Base-by-base conservation (phyloP, 30 jellyfish, hydroid and myxozoan genomes). In the Turritopsis dohrnii region DNA sequence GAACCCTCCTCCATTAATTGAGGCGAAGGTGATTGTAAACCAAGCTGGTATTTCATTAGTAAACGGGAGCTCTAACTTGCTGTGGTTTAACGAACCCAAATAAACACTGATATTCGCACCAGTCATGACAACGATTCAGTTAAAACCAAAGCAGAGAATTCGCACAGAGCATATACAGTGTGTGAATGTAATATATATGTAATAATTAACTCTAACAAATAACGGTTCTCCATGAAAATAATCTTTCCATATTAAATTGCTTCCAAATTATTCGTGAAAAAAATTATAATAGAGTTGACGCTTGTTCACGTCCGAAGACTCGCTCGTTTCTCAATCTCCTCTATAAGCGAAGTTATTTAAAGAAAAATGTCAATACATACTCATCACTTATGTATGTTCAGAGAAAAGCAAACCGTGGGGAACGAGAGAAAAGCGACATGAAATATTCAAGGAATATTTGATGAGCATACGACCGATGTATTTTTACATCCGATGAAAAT, bases 1-100 rank as follows among this genome's bases (percentile, higher is more conserved):
- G 77, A 80, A 80, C 13, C 87, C 87, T 53, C 83, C 87, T 1
- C 87, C 87, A 52, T 80, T 80, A 65, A 80, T 52, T 18, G 81
- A 23, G 5, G 87, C 87, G 65, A 80, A 52, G 26, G 65, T n/a
- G 52, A 80, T 80, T 5, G 87, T 53, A 65, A 80, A 80, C 87
- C 87, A 80, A 7, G 31, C 52, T 16, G 87, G 87, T 18, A 80
- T 31, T 52, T 22, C 81, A 21, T 80, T 52, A 24, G 87, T 80
- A 8, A 31, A 30, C 18, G 87, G 87, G 5, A 80, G 52, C 41
- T 80, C 87, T 20, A 80, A 52, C 25, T 53, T 26, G 3, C 22
- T 65, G 53, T 28, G 53, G 1, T 22, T 76, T 9, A 65, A 76
- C 28, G 16, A n/a, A 75, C 29, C 83, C 22, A 18, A 21, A 66